Percentiles rank a stretch among this genome's conserved stretches.
Conservation (phyloP, 1,140 invertebrate genomes). For the Eubasilissa regina region DNA sequence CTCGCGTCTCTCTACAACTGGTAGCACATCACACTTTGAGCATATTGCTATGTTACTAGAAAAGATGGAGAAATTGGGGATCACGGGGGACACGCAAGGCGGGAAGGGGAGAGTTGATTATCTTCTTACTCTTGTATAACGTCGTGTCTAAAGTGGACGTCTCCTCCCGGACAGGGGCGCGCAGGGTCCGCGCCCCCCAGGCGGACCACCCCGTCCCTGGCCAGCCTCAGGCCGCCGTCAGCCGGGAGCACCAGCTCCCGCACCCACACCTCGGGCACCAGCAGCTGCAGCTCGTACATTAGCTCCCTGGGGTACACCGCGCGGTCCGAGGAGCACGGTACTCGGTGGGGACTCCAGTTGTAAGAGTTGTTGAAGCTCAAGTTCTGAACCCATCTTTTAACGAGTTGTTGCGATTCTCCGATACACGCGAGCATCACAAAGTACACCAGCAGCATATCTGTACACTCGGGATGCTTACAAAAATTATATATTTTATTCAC, state of each 20-base stretch:
- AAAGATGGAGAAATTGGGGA: too few relatives aligned
- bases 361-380: not conserved
- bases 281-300: not conserved
- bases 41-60: too few relatives aligned
- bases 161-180: not conserved
- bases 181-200: not conserved
- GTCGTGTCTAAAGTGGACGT: not conserved
- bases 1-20: too few relatives aligned
- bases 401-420: not conserved
- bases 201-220: not conserved
- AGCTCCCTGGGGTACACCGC: conserved; percentile 12
- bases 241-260: not conserved
- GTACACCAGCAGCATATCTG: not conserved
- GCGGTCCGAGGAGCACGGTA: conserved; percentile 24
- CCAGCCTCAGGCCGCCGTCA: conserved; percentile 5
- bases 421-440: not conserved
- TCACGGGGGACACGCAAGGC: too few relatives aligned
- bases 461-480: too few relatives aligned
- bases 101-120: too few relatives aligned
- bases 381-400: conserved; percentile 19
- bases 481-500: too few relatives aligned
- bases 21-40: too few relatives aligned
- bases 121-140: conserved; percentile 1
- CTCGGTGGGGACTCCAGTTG: conserved; percentile 17
- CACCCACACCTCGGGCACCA: not conserved